Evolutionary conservation across 2,888 invertebrate genomes (phyloP).

Genomic region (Dasypogon diadema): DNA sequence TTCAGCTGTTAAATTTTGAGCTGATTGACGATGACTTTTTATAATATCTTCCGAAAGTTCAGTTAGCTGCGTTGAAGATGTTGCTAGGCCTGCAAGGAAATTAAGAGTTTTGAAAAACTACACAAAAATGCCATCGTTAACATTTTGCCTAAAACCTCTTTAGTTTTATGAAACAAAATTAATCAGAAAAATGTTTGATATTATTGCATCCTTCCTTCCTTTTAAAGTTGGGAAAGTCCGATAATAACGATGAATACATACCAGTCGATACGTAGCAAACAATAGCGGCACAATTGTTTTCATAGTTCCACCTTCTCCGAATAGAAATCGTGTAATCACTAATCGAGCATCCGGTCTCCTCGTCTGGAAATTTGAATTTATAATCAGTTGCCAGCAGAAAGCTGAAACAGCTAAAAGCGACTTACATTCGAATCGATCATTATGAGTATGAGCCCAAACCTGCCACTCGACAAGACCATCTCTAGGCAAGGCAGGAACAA

Average conservation of each 20-base stretch:
- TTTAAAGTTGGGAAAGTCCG: too few relatives aligned
- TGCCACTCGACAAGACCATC: slow-evolving; percentile 91
- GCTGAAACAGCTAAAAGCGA: too few relatives aligned
- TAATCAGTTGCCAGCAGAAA: too few relatives aligned
- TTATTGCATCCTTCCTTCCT: too few relatives aligned
- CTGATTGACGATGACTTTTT: slow-evolving; percentile 64
- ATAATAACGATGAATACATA: too few relatives aligned
- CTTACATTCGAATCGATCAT: slow-evolving; percentile 87
- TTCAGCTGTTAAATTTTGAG: slow-evolving; percentile 68
- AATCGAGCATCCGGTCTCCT: slow-evolving; percentile 90
- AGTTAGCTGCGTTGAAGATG: slow-evolving; percentile 67
- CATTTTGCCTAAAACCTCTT: too few relatives aligned
- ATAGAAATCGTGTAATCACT: slow-evolving; percentile 86
- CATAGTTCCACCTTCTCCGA: slow-evolving; percentile 88
- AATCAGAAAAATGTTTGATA: too few relatives aligned
- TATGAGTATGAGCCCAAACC: slow-evolving; percentile 90
- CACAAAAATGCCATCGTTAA: too few relatives aligned
- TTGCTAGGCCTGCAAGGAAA: slow-evolving; percentile 65
- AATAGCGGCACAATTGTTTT: slow-evolving; percentile 87
- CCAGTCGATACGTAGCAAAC: slow-evolving; percentile 85
- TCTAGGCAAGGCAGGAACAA: slow-evolving; percentile 84
- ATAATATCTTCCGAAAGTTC: slow-evolving; percentile 68
- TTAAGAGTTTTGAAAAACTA: too few relatives aligned
- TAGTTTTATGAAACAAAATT: too few relatives aligned
- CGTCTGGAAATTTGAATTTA: too few relatives aligned